Evolutionary conservation across 2,113 vertebrate species (phyloP), one percentile per base, ranked within the genome.

Genomic region (Gallinago paraguaiae): DNA sequence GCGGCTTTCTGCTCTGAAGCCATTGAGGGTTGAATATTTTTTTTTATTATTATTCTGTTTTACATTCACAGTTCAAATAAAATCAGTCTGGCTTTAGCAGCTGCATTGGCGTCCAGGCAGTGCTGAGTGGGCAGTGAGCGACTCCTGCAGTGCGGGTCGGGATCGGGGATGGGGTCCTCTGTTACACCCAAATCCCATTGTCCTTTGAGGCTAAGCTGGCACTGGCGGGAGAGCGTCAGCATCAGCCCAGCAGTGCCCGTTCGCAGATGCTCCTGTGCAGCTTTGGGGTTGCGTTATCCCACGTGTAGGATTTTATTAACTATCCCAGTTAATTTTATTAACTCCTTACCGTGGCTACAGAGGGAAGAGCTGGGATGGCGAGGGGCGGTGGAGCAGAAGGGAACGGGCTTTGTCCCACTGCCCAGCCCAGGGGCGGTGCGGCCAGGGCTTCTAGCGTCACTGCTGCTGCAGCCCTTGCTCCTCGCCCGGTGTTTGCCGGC

Each of bases 61-160:
- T 95, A 93, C 92, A 89, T 91, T 94, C 0, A 65, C 92, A 91
- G 63, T 95, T 93, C 90, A 72, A 96, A 97, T 97, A 96, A 96
- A 97, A 94, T 86, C 87, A 59, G 82, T 87, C 89, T 91, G 72
- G 82, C 96, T 96, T 92, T 92, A 88, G 77, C 45, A 24, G 71
- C 60, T 51, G 61, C 0, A 17, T 82, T 72, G 78, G 60, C 0
- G 7, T 94, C 68, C 0, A 1, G 60, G 53, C 59, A 23, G 51
- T 82, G 51, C 69, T 75, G 67, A 80, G 89, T 7, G 3, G 28
- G 57, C n/a, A 4, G 72, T 1, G 15, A 75, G 61, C 1, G 2
- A 17, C 39, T 83, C 64, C 45, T 69, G 72, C 3, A 1, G 20
- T 11, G 33, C 0, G 7, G 53, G 31, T 14, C 5, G 13, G 19